Evolutionary conservation across 2,797 vertebrate species (phyloP).

Genomic region (Neostethus bicornis): DNA sequence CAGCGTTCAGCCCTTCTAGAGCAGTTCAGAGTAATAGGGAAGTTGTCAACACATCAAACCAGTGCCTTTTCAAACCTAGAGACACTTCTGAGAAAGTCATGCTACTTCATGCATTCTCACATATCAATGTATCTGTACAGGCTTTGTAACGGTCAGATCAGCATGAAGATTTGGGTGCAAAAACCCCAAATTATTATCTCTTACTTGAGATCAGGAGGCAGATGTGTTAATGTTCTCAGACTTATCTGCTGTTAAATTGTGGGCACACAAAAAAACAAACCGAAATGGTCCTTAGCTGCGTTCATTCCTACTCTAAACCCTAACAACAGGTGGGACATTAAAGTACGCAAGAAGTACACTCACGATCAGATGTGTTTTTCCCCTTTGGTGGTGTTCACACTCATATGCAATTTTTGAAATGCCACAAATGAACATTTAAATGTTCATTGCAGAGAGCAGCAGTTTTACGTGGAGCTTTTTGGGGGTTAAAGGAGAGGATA

Average conservation of each 20-base stretch:
- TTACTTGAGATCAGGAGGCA: constrained; percentile 28
- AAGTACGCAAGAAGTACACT: constrained; percentile 9
- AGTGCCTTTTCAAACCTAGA: constrained; percentile 72
- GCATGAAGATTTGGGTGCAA: constrained; percentile 28
- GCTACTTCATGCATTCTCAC: constrained; percentile 29
- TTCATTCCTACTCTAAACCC: constrained; percentile 17
- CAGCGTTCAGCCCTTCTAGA: constrained; percentile 54
- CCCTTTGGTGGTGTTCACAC: constrained; percentile 46
- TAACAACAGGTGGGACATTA: not conserved
- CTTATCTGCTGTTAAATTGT: constrained; percentile 58
- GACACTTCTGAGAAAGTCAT: constrained; percentile 52
- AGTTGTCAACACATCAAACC: constrained; percentile 63
- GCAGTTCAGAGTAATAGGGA: constrained; percentile 55
- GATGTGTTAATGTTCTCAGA: constrained; percentile 35
- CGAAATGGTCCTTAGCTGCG: constrained; percentile 49
- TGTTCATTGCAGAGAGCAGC: constrained; percentile 82
- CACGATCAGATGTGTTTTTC: constrained; percentile 33
- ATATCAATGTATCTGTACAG: constrained; percentile 1
- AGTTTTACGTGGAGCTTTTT: constrained; percentile 77
- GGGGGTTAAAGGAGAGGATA: constrained; percentile 42
- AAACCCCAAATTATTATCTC: constrained; percentile 26
- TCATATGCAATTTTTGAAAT: constrained; percentile 83
- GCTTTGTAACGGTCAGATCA: constrained; percentile 11
- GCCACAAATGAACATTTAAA: constrained; percentile 93
- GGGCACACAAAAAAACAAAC: constrained; percentile 54